These are phyloP conservation scores for Troides helena DNA, from an alignment of 2,888 invertebrate species.

Conservation along the genomic window DNA sequence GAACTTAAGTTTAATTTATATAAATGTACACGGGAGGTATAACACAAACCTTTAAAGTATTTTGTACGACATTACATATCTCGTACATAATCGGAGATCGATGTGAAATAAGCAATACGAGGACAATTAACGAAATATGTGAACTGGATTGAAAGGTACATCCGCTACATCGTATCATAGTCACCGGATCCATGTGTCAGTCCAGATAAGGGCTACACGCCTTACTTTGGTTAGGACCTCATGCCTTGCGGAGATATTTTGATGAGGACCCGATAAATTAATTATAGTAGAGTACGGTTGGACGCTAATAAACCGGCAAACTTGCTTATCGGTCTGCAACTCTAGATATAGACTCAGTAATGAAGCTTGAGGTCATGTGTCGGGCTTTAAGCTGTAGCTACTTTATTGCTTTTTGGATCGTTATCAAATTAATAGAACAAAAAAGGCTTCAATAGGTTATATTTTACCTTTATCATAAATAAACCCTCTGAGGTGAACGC, in stretches of 20 bases:
- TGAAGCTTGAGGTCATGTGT: conserved; percentile 24
- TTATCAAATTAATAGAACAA: too few relatives aligned
- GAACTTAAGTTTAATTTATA: too few relatives aligned
- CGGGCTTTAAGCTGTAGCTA: conserved; percentile 4
- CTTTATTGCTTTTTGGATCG: neutral
- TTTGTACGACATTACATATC: conserved; percentile 9
- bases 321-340: conserved; percentile 56
- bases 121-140: conserved; percentile 39
- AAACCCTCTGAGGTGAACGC: too few relatives aligned
- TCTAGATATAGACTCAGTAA: conserved; percentile 43
- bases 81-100: conserved; percentile 4
- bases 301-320: conserved; percentile 58
- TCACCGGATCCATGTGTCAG: conserved; percentile 30
- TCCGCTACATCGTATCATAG: conserved; percentile 33
- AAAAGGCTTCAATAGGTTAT: too few relatives aligned
- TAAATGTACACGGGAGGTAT: too few relatives aligned
- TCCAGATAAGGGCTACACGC: conserved; percentile 38
- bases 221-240: conserved; percentile 56
- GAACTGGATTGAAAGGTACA: conserved; percentile 33
- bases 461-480: too few relatives aligned
- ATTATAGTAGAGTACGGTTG: conserved; percentile 53
- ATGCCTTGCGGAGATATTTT: conserved; percentile 65
- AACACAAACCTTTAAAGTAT: neutral
- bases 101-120: conserved; percentile 20
- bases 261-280: conserved; percentile 71